These are phyloP conservation scores for Tipula confusa DNA, from an alignment of 2,888 invertebrate genomes.

Conservation along the genomic window DNA sequence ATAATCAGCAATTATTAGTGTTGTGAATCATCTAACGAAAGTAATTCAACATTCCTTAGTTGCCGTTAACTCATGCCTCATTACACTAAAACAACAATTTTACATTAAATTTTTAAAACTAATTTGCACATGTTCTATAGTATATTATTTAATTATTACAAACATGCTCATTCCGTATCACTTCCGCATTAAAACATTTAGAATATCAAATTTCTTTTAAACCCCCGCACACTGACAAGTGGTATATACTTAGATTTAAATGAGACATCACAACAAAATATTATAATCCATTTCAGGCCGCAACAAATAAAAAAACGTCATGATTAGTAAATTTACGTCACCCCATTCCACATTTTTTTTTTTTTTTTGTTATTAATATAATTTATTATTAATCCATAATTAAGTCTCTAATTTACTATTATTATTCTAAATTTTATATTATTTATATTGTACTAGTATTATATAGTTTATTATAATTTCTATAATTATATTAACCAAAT, in stretches of 20 bases:
- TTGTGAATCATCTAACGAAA: too few species aligned
- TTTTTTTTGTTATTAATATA: too few species aligned
- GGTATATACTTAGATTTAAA: not conserved
- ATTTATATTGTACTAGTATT: not conserved
- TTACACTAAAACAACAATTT: too few species aligned
- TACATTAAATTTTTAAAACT: too few species aligned
- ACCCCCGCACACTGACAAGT: not conserved
- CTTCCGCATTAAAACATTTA: not conserved
- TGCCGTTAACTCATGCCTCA: too few species aligned
- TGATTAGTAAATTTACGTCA: not conserved
- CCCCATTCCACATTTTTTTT: not conserved
- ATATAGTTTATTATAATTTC: not conserved
- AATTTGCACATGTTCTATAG: too few species aligned
- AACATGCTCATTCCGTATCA: not conserved
- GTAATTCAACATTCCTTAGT: too few species aligned
- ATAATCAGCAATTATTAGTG: too few species aligned
- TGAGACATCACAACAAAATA: not conserved
- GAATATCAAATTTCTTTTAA: not conserved
- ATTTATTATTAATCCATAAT: slow-evolving; percentile 20
- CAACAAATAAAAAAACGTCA: not conserved
- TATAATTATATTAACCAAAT: not conserved
- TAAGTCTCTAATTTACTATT: not conserved
- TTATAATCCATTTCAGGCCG: not conserved
- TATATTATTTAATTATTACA: too few species aligned
- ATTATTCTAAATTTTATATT: not conserved